phyloP scores from a whole-genome alignment of 2,888 invertebrate species.

The Lacanobia oleracea region DNA sequence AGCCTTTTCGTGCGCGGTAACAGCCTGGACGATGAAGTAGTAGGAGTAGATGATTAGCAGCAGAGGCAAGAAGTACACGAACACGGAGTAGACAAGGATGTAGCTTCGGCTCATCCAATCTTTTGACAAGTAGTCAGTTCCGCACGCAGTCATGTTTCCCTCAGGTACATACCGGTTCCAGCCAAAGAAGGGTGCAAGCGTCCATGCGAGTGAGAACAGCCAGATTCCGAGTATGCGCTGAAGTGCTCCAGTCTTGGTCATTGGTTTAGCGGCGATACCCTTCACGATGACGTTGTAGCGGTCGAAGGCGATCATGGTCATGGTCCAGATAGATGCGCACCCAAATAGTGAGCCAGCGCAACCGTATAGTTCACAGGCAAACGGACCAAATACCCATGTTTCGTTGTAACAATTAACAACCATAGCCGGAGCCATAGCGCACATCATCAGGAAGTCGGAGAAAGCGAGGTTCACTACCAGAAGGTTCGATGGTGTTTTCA shows the following conservation, averaged over 20 bases:
- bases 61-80: conserved; percentile 94
- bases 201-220: conserved; percentile 94
- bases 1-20: conserved; percentile 95
- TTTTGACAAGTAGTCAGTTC: conserved; percentile 95
- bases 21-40: conserved; percentile 96
- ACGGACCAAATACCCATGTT: conserved; percentile 93
- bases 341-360: conserved; percentile 97
- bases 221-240: conserved; percentile 95
- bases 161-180: conserved; percentile 98
- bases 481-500: conserved; percentile 97
- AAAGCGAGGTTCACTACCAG: conserved; percentile 97
- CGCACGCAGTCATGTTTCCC: conserved; percentile 98
- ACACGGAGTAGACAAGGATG: conserved; percentile 94
- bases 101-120: conserved; percentile 95
- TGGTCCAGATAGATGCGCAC: conserved; percentile 97
- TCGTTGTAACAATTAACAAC: conserved; percentile 95
- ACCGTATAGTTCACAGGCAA: conserved; percentile 97
- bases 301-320: conserved; percentile 97
- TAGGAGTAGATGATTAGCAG: conserved; percentile 96
- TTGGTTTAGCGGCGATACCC: conserved; percentile 95
- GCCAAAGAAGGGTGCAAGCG: conserved; percentile 95
- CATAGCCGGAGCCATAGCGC: conserved; percentile 95
- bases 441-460: conserved; percentile 97
- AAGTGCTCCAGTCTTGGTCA: conserved; percentile 95
- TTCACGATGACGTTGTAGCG: conserved; percentile 98